phyloP scores from a whole-genome alignment of 2,797 vertebrate species.

The Mormyrus hasselquistii region DNA sequence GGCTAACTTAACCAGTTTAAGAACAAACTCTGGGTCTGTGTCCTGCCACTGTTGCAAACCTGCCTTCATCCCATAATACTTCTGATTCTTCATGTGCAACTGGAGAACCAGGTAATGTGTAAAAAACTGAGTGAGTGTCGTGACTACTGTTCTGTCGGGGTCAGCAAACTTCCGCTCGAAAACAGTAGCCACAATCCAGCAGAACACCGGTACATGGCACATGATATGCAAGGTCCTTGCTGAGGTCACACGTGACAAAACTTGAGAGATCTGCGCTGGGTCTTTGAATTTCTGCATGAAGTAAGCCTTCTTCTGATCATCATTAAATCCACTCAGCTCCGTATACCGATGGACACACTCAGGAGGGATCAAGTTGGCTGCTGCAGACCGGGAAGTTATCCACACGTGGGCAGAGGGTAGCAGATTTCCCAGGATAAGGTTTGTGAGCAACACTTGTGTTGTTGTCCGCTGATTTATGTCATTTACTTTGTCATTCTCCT shows the following conservation, averaged over 20 bases:
- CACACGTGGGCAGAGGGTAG: conserved; percentile 51
- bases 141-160: conserved; percentile 14
- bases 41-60: conserved; percentile 45
- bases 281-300: conserved; percentile 48
- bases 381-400: conserved; percentile 54
- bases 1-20: conserved; percentile 52
- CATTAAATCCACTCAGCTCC: conserved; percentile 56
- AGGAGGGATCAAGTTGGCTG: conserved; percentile 49
- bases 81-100: conserved; percentile 44
- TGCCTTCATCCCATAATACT: conserved; percentile 35
- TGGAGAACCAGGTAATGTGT: conserved; percentile 50
- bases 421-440: conserved; percentile 57
- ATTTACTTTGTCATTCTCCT: conserved; percentile 44
- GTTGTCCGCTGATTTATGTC: conserved; percentile 33
- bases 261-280: not conserved
- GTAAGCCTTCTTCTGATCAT: conserved; percentile 53
- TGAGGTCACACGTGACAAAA: conserved; percentile 44
- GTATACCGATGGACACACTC: conserved; percentile 42
- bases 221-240: conserved; percentile 40
- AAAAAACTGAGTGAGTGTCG: conserved; percentile 52
- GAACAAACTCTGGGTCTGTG: conserved; percentile 33
- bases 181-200: conserved; percentile 45
- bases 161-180: conserved; percentile 37
- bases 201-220: conserved; percentile 53
- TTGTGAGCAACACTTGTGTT: conserved; percentile 51